phyloP scores from a whole-genome alignment of 2,888 invertebrate genomes.

The Tyria jacobaeae region DNA sequence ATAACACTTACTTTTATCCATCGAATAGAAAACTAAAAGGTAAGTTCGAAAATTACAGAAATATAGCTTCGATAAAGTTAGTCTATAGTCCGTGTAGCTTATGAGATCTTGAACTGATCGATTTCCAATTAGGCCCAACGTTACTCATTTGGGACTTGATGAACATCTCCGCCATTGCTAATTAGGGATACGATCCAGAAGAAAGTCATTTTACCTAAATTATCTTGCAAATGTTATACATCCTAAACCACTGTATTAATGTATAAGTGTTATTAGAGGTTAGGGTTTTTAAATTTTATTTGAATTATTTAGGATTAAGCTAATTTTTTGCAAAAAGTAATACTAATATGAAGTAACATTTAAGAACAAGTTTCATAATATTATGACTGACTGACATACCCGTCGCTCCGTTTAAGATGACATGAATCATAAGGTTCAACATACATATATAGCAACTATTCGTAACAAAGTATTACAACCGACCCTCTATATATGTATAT shows the following conservation, averaged over 20 bases:
- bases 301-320: conserved; percentile 11
- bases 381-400: no score
- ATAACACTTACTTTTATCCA: neutral
- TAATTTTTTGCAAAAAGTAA: neutral
- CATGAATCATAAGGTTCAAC: no score
- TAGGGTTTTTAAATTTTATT: neutral
- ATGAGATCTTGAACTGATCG: conserved; percentile 59
- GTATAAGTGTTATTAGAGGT: conserved; percentile 12
- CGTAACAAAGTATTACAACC: neutral
- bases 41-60: neutral
- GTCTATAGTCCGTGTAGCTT: conserved; percentile 40
- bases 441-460: neutral
- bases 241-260: conserved; percentile 54
- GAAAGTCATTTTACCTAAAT: conserved; percentile 76
- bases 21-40: neutral
- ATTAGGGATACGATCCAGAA: conserved; percentile 78
- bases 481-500: no score
- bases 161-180: conserved; percentile 68
- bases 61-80: neutral
- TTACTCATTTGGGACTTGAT: conserved; percentile 60
- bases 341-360: no score
- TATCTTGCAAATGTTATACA: conserved; percentile 61
- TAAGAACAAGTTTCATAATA: no score
- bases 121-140: conserved; percentile 69
- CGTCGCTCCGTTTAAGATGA: no score